These are phyloP conservation scores for Galemys pyrenaicus DNA, from an alignment of 2,113 vertebrate species.

Conservation along the genomic window DNA sequence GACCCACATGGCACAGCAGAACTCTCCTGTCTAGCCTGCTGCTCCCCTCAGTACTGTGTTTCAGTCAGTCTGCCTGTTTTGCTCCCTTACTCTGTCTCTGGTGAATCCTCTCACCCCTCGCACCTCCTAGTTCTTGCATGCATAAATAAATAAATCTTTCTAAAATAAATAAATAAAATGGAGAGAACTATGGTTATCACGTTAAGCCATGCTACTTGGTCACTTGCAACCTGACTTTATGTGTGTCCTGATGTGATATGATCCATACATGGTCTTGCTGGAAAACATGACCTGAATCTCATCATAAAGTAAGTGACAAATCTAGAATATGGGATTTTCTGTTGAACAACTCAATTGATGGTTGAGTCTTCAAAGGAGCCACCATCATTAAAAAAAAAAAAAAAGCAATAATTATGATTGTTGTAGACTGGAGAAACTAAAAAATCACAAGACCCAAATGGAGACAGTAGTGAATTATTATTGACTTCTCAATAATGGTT, in stretches of 20 bases:
- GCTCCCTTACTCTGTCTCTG: too few species aligned
- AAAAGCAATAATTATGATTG: not conserved
- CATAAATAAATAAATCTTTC: too few species aligned
- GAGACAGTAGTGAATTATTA: not conserved
- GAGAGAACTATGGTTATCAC: not conserved
- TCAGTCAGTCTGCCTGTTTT: too few species aligned
- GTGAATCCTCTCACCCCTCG: too few species aligned
- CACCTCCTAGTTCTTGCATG: too few species aligned
- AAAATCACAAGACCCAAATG: constrained; percentile 3
- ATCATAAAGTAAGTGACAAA: constrained; percentile 28
- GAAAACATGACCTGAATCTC: constrained; percentile 6
- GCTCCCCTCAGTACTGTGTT: too few species aligned
- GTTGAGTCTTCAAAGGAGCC: not conserved
- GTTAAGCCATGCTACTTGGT: not conserved
- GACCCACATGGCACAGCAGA: too few species aligned
- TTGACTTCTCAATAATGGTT: not conserved
- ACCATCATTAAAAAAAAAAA: constrained; percentile 15
- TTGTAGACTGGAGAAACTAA: not conserved
- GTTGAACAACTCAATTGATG: not conserved
- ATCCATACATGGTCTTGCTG: not conserved
- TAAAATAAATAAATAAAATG: too few species aligned
- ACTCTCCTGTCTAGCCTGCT: too few species aligned
- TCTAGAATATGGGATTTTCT: not conserved
- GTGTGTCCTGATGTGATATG: not conserved
- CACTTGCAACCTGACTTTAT: not conserved